Evolutionary conservation across 2,888 invertebrate species (phyloP).

Genomic region (Malthinus flaveolus): DNA sequence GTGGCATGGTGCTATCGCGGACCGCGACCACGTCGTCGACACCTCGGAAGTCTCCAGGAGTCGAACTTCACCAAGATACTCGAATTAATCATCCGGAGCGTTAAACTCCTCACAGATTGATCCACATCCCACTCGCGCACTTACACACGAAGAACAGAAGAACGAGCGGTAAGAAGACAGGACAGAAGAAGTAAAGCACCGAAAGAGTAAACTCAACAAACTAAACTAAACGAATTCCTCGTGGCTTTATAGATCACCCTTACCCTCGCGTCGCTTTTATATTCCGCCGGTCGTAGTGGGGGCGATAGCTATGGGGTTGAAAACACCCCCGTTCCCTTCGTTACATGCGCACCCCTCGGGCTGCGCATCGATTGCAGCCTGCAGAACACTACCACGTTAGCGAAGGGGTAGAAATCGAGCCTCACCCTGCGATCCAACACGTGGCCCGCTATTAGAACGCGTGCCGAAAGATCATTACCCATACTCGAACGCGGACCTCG

Average conservation of each 20-base stretch:
- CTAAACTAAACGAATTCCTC: constrained; percentile 60
- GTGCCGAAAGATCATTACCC: constrained; percentile 40
- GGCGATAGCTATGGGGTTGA: constrained; percentile 37
- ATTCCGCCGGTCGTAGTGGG: constrained; percentile 43
- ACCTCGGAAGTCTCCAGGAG: constrained; percentile 48
- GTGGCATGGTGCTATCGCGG: constrained; percentile 78
- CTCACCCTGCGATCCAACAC: constrained; percentile 39
- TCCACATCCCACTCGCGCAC: constrained; percentile 35
- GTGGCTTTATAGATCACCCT: constrained; percentile 59
- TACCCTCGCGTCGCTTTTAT: constrained; percentile 57
- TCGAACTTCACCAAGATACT: constrained; percentile 24
- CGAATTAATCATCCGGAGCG: constrained; percentile 30
- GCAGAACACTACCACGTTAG: constrained; percentile 28
- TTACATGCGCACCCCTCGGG: constrained; percentile 33
- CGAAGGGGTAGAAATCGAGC: constrained; percentile 34
- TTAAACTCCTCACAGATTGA: constrained; percentile 24
- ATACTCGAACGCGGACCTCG: constrained; percentile 29
- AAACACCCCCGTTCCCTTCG: constrained; percentile 33
- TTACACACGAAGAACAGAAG: constrained; percentile 39
- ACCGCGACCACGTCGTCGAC: constrained; percentile 53
- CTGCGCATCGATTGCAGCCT: constrained; percentile 41
- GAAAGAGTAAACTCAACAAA: constrained; percentile 51
- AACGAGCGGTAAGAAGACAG: constrained; percentile 43
- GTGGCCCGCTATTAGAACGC: constrained; percentile 39
- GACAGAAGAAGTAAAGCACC: constrained; percentile 55